Conservation (phyloP, 2,888 invertebrate species). For the Iphiclides podalirius region DNA sequence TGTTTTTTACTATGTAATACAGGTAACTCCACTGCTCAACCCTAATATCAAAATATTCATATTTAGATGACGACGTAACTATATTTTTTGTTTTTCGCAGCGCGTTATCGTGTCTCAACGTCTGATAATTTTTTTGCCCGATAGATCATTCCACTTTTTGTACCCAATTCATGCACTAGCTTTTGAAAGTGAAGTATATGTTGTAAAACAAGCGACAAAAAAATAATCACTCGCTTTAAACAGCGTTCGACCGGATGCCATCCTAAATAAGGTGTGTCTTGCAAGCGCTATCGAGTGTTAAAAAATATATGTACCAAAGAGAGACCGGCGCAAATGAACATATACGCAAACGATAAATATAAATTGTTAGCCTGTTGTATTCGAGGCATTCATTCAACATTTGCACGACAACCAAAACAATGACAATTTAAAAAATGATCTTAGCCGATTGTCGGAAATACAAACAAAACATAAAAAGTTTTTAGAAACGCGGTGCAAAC, state of each 20-base stretch:
- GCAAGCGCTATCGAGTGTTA: constrained; percentile 3
- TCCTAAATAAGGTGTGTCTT: constrained; percentile 13
- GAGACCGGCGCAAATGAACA: constrained; percentile 2
- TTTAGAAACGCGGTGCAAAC: too few species aligned
- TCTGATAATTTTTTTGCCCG: too few species aligned
- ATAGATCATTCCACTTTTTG: too few species aligned
- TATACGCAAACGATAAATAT: neutral
- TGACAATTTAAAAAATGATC: neutral
- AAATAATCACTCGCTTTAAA: constrained; percentile 17
- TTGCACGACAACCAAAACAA: neutral
- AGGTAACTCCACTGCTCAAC: too few species aligned
- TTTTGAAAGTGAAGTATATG: too few species aligned
- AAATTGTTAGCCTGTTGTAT: neutral
- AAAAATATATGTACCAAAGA: constrained; percentile 8
- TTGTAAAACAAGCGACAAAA: constrained; percentile 12
- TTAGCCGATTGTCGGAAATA: neutral
- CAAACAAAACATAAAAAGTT: neutral
- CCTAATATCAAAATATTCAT: too few species aligned
- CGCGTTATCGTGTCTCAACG: too few species aligned
- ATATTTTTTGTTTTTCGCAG: too few species aligned
- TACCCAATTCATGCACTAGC: too few species aligned
- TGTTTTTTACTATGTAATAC: too few species aligned
- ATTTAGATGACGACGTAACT: too few species aligned
- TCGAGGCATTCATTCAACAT: too few species aligned
- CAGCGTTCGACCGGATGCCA: constrained; percentile 4